phyloP scores from a whole-genome alignment of 2,888 invertebrate genomes.

The Tipula lateralis region DNA sequence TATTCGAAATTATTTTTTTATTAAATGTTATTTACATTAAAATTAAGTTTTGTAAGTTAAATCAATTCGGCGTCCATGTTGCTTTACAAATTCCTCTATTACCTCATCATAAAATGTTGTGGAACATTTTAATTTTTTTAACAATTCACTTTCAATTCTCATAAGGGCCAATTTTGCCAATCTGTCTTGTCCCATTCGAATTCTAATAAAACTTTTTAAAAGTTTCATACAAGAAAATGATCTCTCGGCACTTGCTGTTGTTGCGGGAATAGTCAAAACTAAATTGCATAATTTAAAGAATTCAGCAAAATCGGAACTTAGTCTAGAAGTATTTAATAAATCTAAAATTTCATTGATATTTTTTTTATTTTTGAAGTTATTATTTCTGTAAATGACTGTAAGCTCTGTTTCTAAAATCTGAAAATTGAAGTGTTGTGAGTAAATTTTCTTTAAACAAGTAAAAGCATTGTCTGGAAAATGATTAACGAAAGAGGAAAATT shows the following conservation, averaged over 20 bases:
- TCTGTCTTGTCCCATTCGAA: background rate
- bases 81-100: too few species aligned
- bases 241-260: background rate
- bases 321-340: background rate
- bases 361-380: background rate
- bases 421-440: too few species aligned
- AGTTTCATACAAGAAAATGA: background rate
- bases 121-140: background rate
- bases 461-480: too few species aligned
- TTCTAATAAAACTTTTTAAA: background rate
- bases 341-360: too few species aligned
- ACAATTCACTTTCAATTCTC: background rate
- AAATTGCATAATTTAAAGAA: background rate
- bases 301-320: background rate
- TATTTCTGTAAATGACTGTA: background rate
- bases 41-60: too few species aligned
- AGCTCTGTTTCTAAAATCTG: background rate
- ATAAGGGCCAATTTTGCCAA: background rate
- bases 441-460: too few species aligned
- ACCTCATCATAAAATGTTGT: too few species aligned
- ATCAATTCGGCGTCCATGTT: too few species aligned
- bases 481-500: too few species aligned
- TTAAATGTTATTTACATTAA: too few species aligned
- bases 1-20: too few species aligned
- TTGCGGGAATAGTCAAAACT: background rate